Evolutionary conservation across 2,888 invertebrate species (phyloP), one percentile per base, ranked within the genome.

Genomic region (Octodonta nipae): DNA sequence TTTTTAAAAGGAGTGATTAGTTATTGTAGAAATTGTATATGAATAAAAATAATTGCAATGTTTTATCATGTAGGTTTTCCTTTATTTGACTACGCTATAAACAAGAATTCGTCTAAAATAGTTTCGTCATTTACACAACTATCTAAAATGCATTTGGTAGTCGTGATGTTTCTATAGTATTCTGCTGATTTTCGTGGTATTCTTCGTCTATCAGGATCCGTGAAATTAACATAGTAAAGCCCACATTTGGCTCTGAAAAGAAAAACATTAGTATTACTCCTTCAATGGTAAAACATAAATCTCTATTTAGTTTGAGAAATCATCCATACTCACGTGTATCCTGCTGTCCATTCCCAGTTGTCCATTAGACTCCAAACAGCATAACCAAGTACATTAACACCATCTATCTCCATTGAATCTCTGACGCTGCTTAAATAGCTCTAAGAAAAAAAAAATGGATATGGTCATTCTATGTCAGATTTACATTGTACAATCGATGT

Each of bases 191-290:
- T n/a, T 8, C 11, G 11, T 8, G 30, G 30, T 7, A 66, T 71
- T 40, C 82, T 65, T 2, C 67, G 63, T 37, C 71, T 67, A 1
- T 65, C 59, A 1, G 68, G 63, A 43, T 68, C 70, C 1, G 59
- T 53, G 50, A 75, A 77, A 50, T 83, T 71, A 1, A 82, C 76
- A 45, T 70, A 62, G 44, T 73, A 75, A 1, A 83, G 45, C 4
- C 83, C 83, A 56, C 77, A 81, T 49, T 67, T 69, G 42, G 67
- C 65, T 8, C 75, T 76, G 11, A 22, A 22, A 22, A 10, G 11
- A 2, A 4, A 3, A 22, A 22, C 11, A 4, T 22, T 3, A 22
- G 22, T 22, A n/a, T n/a, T 3, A 22, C n/a, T n/a, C n/a, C n/a
- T n/a, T n/a, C n/a, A n/a, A n/a, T n/a, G n/a, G n/a, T n/a, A n/a